Evolutionary conservation across 2,888 invertebrate genomes (phyloP).

Genomic region (Perdita meconis): DNA sequence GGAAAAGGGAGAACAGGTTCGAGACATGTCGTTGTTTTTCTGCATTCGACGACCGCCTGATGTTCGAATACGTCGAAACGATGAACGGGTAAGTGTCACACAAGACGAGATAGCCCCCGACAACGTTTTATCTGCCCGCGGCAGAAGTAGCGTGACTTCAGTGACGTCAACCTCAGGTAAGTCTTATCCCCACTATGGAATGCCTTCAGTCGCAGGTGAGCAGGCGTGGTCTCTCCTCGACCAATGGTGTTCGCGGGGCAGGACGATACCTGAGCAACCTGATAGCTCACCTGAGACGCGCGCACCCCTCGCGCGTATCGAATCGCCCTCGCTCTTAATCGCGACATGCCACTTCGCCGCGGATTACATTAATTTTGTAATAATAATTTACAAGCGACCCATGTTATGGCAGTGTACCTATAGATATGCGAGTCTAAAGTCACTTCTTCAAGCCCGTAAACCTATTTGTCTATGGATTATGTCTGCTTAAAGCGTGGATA

Average conservation of each 20-base stretch:
- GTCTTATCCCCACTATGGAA: conserved; percentile 69
- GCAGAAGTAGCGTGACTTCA: conserved; percentile 75
- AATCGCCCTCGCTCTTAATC: conserved; percentile 47
- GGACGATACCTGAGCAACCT: conserved; percentile 79
- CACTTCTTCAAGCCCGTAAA: not conserved
- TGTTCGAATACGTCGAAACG: not conserved
- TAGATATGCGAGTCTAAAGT: not conserved
- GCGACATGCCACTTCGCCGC: conserved; percentile 38
- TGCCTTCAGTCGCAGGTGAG: conserved; percentile 78
- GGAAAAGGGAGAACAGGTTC: not conserved
- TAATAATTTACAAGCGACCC: conserved; percentile 10
- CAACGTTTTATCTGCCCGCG: conserved; percentile 70
- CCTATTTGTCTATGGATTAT: not conserved
- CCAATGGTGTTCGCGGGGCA: conserved; percentile 81
- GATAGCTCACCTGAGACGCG: conserved; percentile 76
- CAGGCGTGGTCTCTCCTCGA: conserved; percentile 78
- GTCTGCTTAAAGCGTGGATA: not conserved
- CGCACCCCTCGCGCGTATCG: conserved; percentile 60
- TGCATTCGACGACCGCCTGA: not conserved
- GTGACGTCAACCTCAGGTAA: conserved; percentile 79
- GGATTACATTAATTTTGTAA: conserved; percentile 31
- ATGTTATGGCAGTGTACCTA: not conserved
- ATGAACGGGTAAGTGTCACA: conserved; percentile 30
- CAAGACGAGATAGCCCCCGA: conserved; percentile 39
- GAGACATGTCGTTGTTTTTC: not conserved